Percentiles rank a stretch among this genome's conserved stretches.
Conservation (phyloP, 2,888 invertebrate species). For the Escarpia spicata region DNA sequence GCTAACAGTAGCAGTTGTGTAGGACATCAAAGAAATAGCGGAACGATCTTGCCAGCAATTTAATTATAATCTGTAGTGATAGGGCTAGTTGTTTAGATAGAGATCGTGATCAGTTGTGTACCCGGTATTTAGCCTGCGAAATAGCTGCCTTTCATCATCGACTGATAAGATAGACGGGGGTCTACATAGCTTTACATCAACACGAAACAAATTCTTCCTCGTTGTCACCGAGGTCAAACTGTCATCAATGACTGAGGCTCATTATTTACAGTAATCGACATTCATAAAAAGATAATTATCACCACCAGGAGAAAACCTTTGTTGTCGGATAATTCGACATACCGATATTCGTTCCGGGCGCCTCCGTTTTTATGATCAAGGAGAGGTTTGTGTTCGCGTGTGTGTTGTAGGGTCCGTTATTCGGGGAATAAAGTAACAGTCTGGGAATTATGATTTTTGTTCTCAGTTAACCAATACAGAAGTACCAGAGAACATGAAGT, state of each 20-base stretch:
- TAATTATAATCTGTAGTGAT: neutral
- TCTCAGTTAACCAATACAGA: too few relatives aligned
- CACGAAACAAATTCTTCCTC: neutral
- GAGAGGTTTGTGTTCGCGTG: neutral
- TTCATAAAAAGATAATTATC: neutral
- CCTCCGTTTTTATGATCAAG: neutral
- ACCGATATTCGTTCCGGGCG: neutral
- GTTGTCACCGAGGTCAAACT: neutral
- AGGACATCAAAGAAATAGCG: neutral
- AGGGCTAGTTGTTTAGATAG: neutral
- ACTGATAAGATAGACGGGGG: neutral
- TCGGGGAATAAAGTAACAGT: neutral
- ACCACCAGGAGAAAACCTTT: neutral
- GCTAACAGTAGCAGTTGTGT: neutral
- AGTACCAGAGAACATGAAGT: too few relatives aligned
- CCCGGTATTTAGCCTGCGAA: neutral
- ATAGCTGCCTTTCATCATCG: neutral
- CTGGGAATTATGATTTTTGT: neutral
- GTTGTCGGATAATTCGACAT: neutral
- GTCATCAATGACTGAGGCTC: neutral
- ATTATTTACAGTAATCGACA: neutral
- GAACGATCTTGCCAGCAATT: neutral
- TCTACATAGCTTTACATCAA: neutral
- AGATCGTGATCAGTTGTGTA: neutral
- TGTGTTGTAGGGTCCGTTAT: neutral